These are phyloP conservation scores for Poecilus cupreus DNA, from an alignment of 2,888 invertebrate genomes.

Conservation along the genomic window DNA sequence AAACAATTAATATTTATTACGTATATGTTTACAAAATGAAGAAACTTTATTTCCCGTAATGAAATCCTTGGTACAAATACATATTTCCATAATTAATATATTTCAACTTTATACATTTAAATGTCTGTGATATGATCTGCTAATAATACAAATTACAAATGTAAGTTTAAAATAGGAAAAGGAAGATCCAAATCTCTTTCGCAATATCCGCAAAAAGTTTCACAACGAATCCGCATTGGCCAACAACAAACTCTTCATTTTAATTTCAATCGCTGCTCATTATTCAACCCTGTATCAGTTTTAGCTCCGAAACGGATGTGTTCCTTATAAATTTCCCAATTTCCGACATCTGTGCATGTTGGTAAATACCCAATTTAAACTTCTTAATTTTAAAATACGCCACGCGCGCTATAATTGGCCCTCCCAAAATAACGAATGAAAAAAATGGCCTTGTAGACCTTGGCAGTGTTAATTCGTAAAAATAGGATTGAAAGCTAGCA, in stretches of 20 bases:
- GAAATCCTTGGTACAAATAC: background rate
- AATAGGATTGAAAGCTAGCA: conserved; percentile 7
- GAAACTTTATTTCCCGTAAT: background rate
- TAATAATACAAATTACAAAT: conserved; percentile 15
- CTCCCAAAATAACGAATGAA: conserved; percentile 42
- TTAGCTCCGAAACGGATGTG: conserved; percentile 35
- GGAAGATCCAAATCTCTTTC: conserved; percentile 28
- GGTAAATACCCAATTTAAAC: conserved; percentile 50
- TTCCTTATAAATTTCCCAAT: conserved; percentile 53
- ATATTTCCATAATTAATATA: background rate
- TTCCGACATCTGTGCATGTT: conserved; percentile 52
- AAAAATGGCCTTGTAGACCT: conserved; percentile 41
- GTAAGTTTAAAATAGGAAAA: conserved; percentile 34
- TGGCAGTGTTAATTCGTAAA: conserved; percentile 45
- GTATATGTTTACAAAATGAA: no score
- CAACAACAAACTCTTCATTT: conserved; percentile 32
- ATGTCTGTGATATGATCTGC: conserved; percentile 2
- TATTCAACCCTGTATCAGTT: conserved; percentile 30
- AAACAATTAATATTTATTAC: no score
- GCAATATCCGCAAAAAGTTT: conserved; percentile 18
- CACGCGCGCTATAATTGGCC: conserved; percentile 46
- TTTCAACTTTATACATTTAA: conserved; percentile 23
- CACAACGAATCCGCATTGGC: conserved; percentile 17
- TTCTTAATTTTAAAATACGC: conserved; percentile 41
- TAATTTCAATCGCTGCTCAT: conserved; percentile 32